These are phyloP conservation scores for Bufo gargarizans DNA, from an alignment of 2,113 vertebrate genomes.

Conservation along the genomic window DNA sequence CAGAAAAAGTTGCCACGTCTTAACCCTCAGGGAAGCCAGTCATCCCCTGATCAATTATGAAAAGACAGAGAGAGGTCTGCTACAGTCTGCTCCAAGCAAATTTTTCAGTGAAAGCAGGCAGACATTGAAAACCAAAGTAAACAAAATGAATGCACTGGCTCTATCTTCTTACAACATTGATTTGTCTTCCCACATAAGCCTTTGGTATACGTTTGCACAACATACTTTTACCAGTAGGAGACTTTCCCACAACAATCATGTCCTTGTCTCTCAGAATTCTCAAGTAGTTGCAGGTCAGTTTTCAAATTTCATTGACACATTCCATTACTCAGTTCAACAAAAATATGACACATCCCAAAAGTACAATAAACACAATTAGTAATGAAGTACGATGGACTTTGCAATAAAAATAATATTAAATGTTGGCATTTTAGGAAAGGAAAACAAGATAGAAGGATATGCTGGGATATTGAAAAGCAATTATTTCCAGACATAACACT, in stretches of 20 bases:
- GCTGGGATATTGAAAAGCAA: conserved; percentile 65
- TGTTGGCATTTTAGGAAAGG: conserved; percentile 13
- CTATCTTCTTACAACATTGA: conserved; percentile 92
- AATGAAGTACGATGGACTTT: conserved; percentile 11
- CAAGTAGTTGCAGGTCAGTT: conserved; percentile 69
- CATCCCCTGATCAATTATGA: conserved; percentile 99
- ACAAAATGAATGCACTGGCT: conserved; percentile 92
- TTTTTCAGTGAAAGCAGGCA: conserved; percentile 90
- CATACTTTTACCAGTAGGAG: conserved; percentile 74
- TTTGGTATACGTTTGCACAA: conserved; percentile 75
- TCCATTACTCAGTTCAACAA: conserved; percentile 50
- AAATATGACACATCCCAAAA: conserved; percentile 44
- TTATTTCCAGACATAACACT: conserved; percentile 64
- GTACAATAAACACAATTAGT: conserved; percentile 53
- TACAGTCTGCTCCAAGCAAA: conserved; percentile 92
- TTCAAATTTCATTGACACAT: conserved; percentile 60
- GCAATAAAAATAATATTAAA: conserved; percentile 31
- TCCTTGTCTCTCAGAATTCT: conserved; percentile 68
- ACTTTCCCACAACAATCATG: conserved; percentile 67
- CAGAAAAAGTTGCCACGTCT: conserved; percentile 97
- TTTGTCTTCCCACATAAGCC: conserved; percentile 85
- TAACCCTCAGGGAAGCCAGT: conserved; percentile 93
- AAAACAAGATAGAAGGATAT: conserved; percentile 49
- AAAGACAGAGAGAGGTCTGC: conserved; percentile 91
- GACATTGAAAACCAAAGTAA: conserved; percentile 92